phyloP scores from a whole-genome alignment of 2,113 vertebrate species.

The Rafetus swinhoei region DNA sequence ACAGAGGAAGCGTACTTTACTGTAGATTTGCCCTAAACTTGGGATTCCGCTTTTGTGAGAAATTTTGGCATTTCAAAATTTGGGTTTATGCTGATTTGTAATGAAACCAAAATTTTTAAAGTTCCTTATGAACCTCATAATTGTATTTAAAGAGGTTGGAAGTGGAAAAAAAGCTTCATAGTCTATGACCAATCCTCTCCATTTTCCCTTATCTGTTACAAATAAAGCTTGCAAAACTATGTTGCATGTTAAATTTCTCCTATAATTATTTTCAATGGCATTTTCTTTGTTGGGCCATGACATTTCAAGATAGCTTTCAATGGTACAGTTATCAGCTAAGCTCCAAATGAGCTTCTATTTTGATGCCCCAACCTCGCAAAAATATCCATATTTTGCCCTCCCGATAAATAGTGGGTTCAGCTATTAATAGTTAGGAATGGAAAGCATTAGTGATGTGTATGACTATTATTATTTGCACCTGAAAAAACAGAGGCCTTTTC shows the following conservation, averaged over 20 bases:
- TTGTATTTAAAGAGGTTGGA: not conserved
- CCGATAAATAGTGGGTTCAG: not conserved
- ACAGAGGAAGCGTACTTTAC: too few relatives aligned
- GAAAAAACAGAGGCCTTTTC: not conserved
- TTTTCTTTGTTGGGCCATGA: not conserved
- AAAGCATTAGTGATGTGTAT: slow-evolving; percentile 7
- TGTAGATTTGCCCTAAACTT: too few relatives aligned
- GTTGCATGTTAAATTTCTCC: not conserved
- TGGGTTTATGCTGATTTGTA: not conserved
- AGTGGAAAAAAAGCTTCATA: not conserved
- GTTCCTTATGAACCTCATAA: too few relatives aligned
- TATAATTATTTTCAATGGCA: not conserved
- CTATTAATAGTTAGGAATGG: not conserved
- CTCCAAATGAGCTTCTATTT: not conserved
- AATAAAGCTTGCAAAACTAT: not conserved
- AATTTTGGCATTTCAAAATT: too few relatives aligned
- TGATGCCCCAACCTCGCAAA: not conserved
- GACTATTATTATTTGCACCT: not conserved
- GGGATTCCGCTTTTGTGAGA: too few relatives aligned
- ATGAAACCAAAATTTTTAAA: not conserved
- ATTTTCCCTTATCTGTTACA: not conserved
- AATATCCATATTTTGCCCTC: not conserved
- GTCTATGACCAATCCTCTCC: not conserved
- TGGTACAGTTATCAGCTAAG: not conserved
- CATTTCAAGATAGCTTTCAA: not conserved